phyloP scores from a whole-genome alignment of 2,888 invertebrate genomes.

The Parnassius mnemosyne region DNA sequence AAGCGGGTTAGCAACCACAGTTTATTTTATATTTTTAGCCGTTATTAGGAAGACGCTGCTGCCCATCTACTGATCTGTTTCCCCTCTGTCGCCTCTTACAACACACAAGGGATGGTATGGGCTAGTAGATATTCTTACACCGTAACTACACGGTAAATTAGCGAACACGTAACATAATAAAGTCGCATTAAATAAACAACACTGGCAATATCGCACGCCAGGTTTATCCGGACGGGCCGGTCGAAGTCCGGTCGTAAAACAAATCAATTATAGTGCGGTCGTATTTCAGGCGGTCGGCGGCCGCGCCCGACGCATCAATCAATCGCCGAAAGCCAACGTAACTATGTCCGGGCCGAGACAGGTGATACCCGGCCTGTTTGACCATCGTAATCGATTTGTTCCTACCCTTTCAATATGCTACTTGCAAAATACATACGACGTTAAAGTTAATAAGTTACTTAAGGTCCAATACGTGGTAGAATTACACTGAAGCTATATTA shows the following conservation, averaged over 20 bases:
- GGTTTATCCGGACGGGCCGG: conserved; percentile 1
- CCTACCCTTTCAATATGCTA: conserved; percentile 3
- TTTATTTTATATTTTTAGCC: no score
- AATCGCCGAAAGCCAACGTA: conserved; percentile 17
- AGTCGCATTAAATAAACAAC: not conserved
- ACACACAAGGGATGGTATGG: no score
- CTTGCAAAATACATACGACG: not conserved
- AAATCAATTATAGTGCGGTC: conserved; percentile 41
- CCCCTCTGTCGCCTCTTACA: no score
- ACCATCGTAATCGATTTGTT: conserved; percentile 37
- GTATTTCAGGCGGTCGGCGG: conserved; percentile 26
- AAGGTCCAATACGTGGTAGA: no score
- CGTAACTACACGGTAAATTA: not conserved
- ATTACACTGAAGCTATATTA: no score
- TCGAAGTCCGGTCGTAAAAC: conserved; percentile 31
- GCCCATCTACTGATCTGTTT: no score
- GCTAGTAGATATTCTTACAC: no score
- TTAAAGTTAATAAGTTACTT: no score
- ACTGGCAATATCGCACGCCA: not conserved
- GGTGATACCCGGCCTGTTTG: conserved; percentile 24
- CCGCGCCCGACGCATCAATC: conserved; percentile 47
- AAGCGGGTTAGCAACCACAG: no score
- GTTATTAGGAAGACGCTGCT: no score
- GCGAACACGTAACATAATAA: not conserved
- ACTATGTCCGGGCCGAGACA: conserved; percentile 8